phyloP scores from a whole-genome alignment of 2,888 invertebrate genomes.

The Polylopha cassiicola region DNA sequence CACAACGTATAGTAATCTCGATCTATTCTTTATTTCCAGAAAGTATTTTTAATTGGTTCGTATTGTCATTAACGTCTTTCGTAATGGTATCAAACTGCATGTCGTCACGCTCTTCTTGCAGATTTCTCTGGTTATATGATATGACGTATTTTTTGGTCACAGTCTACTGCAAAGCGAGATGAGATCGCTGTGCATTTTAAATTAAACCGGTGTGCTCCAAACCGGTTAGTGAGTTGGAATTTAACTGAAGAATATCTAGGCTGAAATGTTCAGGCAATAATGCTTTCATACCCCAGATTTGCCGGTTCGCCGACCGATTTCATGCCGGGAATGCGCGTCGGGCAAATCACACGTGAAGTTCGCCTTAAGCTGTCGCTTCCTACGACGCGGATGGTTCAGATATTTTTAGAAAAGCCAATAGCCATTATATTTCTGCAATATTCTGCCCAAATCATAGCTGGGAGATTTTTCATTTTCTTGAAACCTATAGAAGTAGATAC shows the following conservation, averaged over 20 bases:
- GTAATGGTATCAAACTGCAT: slow-evolving; percentile 41
- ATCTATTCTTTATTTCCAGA: slow-evolving; percentile 24
- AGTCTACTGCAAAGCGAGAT: slow-evolving; percentile 7
- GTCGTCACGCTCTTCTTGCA: slow-evolving; percentile 39
- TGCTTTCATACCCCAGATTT: slow-evolving; percentile 66
- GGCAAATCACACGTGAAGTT: slow-evolving; percentile 60
- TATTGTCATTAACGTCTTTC: slow-evolving; percentile 35
- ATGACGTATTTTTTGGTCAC: slow-evolving; percentile 18
- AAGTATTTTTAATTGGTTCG: slow-evolving; percentile 32
- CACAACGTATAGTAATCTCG: slow-evolving; percentile 12
- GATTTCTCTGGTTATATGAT: slow-evolving; percentile 30
- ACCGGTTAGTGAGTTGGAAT: slow-evolving; percentile 8
- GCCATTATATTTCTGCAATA: slow-evolving; percentile 53
- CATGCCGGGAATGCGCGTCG: slow-evolving; percentile 47
- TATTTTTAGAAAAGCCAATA: slow-evolving; percentile 56
- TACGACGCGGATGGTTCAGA: slow-evolving; percentile 45
- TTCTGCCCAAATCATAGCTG: slow-evolving; percentile 14
- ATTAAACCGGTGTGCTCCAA: no score
- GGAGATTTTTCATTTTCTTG: slow-evolving; percentile 11
- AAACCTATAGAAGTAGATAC: no score
- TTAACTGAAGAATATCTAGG: slow-evolving; percentile 32
- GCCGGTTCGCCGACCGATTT: slow-evolving; percentile 69
- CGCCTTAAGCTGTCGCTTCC: slow-evolving; percentile 51
- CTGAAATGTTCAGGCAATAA: slow-evolving; percentile 50
- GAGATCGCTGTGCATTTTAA: no score